Conservation (phyloP, 2,113 vertebrate genomes). For the Nerophis lumbriciformis region DNA sequence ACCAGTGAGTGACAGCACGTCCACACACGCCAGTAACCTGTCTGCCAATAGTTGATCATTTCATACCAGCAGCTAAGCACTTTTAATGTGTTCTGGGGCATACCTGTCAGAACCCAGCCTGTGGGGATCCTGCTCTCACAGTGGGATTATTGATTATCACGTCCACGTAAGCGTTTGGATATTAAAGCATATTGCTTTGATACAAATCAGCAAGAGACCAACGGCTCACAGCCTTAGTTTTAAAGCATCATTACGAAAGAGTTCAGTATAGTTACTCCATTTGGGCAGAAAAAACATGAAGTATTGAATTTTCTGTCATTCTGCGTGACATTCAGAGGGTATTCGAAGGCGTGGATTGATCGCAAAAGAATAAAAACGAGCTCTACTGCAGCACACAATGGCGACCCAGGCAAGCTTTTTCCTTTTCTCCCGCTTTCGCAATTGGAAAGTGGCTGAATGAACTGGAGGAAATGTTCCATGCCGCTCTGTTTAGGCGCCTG, state of each 20-base stretch:
- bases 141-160: conserved; percentile 52
- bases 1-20: conserved; percentile 17
- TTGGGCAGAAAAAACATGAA: conserved; percentile 21
- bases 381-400: conserved; percentile 31
- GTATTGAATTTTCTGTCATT: conserved; percentile 33
- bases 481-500: conserved; percentile 64
- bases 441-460: conserved; percentile 45
- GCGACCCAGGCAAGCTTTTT: conserved; percentile 13
- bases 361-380: conserved; percentile 45
- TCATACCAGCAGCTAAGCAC: conserved; percentile 21
- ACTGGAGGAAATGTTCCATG: conserved; percentile 61
- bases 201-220: conserved; percentile 20
- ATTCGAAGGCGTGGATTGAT: conserved; percentile 49
- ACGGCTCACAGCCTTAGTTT: conserved; percentile 25
- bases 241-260: conserved; percentile 10
- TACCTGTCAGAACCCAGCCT: conserved; percentile 43
- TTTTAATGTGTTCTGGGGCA: conserved; percentile 42
- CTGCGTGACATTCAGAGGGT: conserved; percentile 35
- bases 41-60: conserved; percentile 40
- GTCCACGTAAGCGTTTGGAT: conserved; percentile 42
- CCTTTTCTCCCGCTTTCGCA: conserved; percentile 28
- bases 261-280: conserved; percentile 11
- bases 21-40: conserved; percentile 22
- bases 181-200: conserved; percentile 24
- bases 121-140: conserved; percentile 23